Conservation (phyloP, 1,140 invertebrate genomes). For the Macrobrachium nipponense region DNA sequence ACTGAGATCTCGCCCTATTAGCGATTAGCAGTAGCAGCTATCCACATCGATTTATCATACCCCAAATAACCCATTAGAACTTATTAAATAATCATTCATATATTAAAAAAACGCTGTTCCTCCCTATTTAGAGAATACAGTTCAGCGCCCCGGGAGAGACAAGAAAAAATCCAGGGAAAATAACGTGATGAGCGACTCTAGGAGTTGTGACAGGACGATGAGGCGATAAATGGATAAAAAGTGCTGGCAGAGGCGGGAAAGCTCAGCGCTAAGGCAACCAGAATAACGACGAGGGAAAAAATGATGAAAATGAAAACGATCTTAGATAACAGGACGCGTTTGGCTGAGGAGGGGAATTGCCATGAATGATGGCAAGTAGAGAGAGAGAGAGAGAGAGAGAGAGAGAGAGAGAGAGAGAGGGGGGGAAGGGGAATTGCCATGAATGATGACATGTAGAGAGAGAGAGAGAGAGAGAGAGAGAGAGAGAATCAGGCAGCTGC, state of each 20-base stretch:
- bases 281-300: background rate
- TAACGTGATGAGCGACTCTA: too few species aligned
- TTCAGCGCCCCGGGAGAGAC: too few species aligned
- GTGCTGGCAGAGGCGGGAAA: background rate
- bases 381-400: background rate
- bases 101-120: too few species aligned
- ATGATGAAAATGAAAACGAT: background rate
- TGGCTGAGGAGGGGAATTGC: background rate
- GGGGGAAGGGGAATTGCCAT: background rate
- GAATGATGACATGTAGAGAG: background rate
- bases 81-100: too few species aligned
- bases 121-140: too few species aligned
- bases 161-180: too few species aligned
- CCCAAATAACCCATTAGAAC: too few species aligned
- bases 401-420: slow-evolving; percentile 10
- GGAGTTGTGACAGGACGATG: background rate
- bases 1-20: too few species aligned
- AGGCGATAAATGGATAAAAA: background rate
- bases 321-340: background rate
- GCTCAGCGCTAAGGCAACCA: background rate
- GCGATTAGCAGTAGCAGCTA: too few species aligned
- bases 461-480: slow-evolving; percentile 17
- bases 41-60: too few species aligned
- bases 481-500: background rate
- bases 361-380: background rate